Evolutionary conservation across 1,140 invertebrate genomes (phyloP), one percentile per base, ranked within the genome.

Genomic region (Argopecten irradians): DNA sequence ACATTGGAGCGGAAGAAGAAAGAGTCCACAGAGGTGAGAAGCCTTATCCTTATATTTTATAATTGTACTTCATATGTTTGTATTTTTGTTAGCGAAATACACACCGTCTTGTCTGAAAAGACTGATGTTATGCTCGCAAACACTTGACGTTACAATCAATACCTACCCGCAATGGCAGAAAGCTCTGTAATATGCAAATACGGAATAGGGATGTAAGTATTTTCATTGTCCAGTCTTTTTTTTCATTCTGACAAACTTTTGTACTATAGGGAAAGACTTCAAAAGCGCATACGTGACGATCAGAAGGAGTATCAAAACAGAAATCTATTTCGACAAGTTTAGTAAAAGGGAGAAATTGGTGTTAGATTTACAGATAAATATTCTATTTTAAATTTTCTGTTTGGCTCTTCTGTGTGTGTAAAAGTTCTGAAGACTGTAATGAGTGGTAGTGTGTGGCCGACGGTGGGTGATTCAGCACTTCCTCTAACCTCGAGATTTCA

Each of bases 1-100:
- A 84, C 86, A 2, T 88, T 93, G 13, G 93, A 94, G 39, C 93
- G 93, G 90, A 93, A 94, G 34, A 95, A 94, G 92, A 93, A 92
- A 90, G 93, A 95, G 91, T 90, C 88, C 8, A 86, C 87, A 14
- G 94, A 94, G 93, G 93, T 94, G 91, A 91, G 87, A 34, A 34
- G 83, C 0, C 8, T 82, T 85, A 82, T 46, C 82, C n/a, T 83
- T 71, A 7, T 2, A 22, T 46, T 8, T 46, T 46, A 46, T 46
- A 19, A 46, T n/a, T n/a, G n/a, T n/a, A n/a, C n/a, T n/a, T n/a
- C n/a, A n/a, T n/a, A n/a, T n/a, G n/a, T n/a, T n/a, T n/a, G n/a
- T n/a, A n/a, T n/a, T n/a, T n/a, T n/a, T n/a, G n/a, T n/a, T n/a
- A n/a, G n/a, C n/a, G n/a, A n/a, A n/a, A n/a, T n/a, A n/a, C n/a